Evolutionary conservation across 2,888 invertebrate species (phyloP), one percentile per base, ranked within the genome.

Genomic region (Subacronicta megacephala): DNA sequence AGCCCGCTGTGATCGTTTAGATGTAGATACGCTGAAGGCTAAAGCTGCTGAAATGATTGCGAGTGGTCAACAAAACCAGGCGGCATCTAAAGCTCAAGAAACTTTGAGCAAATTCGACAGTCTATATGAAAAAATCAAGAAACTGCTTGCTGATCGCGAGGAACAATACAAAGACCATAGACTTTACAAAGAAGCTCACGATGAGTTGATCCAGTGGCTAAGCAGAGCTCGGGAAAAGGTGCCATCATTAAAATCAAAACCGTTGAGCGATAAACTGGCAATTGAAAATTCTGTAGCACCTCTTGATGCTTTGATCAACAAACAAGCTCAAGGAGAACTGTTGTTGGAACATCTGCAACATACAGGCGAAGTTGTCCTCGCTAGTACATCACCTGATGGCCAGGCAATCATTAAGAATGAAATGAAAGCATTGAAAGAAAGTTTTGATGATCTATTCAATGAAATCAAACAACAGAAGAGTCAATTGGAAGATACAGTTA

Each of bases 291-390:
- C 98, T 6, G 97, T 98, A 0, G 96, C 97, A 20, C 98, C 98
- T n/a, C 95, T 98, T 38, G 98, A 98, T 78, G 96, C 97, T 50
- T 88, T 98, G 29, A 93, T 98, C 23, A 98, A 98, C 78, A 98
- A 98, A 82, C 97, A 98, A 90, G 97, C 98, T 6, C 98, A 98
- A 92, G 98, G 98, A 3, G 98, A 98, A 85, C 90, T 98, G 0
- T 90, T 98, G 45, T 95, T 98, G 7, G 98, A 98, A 84, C 97
- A 98, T 85, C 92, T 98, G 42, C 97, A 97, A 66, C 98, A 98
- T 75, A 97, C 97, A 12, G 98, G 98, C 5, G 97, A 98, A 87
- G 98, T 98, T 6, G 97, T 98, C 1, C 93, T 97, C 55, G 97
- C 97, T 0, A 97, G 97, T 74, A 98, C 98, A 0, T 98, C 97